Conservation (phyloP, 1,140 invertebrate species). For the Scaptomyza hsui region DNA sequence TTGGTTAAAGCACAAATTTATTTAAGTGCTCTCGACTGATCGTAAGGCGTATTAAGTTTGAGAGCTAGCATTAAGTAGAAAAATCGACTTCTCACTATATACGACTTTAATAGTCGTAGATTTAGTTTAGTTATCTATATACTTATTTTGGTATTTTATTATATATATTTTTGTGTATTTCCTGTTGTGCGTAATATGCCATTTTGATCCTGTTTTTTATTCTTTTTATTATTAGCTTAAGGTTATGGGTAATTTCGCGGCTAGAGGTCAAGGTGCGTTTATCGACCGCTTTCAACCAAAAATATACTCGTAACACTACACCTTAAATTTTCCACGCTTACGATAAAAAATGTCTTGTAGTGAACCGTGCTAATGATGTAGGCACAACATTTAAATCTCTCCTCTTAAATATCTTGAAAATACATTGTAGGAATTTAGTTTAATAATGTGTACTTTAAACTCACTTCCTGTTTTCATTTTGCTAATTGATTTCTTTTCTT, state of each 20-base stretch:
- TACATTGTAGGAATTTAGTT: conserved; percentile 57
- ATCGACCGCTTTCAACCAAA: conserved; percentile 20
- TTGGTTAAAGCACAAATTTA: background rate
- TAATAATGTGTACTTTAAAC: conserved; percentile 30
- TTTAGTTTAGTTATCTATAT: background rate
- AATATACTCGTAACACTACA: conserved; percentile 6
- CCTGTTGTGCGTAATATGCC: conserved; percentile 47
- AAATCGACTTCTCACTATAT: background rate
- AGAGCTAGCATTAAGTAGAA: conserved; percentile 4
- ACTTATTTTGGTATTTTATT: conserved; percentile 33
- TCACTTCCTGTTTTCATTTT: conserved; percentile 67
- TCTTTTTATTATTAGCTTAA: conserved; percentile 74
- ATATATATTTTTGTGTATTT: conserved; percentile 48
- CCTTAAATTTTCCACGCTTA: conserved; percentile 27
- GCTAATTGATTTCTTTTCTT: conserved; percentile 79
- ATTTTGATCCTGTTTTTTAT: conserved; percentile 32
- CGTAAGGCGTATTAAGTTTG: conserved; percentile 1
- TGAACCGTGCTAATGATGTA: background rate
- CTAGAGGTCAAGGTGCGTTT: conserved; percentile 80
- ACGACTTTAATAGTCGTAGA: background rate
- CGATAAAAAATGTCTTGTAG: conserved; percentile 23
- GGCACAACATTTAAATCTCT: conserved; percentile 3
- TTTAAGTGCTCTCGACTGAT: background rate
- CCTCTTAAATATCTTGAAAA: background rate
- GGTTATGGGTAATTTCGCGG: conserved; percentile 77